phyloP scores from a whole-genome alignment of 2,113 vertebrate species.

The Leptobrachium leishanense region DNA sequence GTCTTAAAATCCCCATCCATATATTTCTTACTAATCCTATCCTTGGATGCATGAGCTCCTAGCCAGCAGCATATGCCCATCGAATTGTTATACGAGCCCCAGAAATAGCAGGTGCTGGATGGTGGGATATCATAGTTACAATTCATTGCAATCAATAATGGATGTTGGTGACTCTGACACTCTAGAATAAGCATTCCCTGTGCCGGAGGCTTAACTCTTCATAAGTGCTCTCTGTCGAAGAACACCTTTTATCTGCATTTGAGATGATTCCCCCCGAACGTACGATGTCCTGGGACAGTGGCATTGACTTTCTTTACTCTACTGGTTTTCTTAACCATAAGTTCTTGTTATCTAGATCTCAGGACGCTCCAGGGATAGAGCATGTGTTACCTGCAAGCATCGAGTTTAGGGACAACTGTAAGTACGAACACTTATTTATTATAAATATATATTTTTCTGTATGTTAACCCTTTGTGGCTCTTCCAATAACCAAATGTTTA shows the following conservation, averaged over 20 bases:
- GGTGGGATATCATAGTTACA: accelerated
- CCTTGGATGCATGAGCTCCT: too few relatives aligned
- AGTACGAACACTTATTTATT: conserved; percentile 61
- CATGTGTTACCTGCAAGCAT: conserved; percentile 88
- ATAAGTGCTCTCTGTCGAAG: neutral
- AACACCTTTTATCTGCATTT: conserved; percentile 9
- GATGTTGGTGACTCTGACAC: conserved; percentile 3
- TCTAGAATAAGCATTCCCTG: neutral
- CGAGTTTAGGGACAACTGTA: conserved; percentile 95
- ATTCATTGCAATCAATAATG: conserved; percentile 45
- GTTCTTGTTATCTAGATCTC: conserved; percentile 70
- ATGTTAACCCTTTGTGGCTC: too few relatives aligned
- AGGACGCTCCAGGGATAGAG: conserved; percentile 80
- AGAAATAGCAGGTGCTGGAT: conserved; percentile 34
- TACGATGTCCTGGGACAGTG: conserved; percentile 35
- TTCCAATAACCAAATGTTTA: too few relatives aligned
- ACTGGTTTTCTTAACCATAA: conserved; percentile 29
- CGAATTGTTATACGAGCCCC: conserved; percentile 44
- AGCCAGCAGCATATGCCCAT: neutral
- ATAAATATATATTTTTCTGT: too few relatives aligned
- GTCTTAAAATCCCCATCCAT: too few relatives aligned
- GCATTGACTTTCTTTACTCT: neutral
- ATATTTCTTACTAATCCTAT: too few relatives aligned
- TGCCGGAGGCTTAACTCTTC: neutral
- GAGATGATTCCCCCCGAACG: conserved; percentile 41